Conservation (phyloP, 1,140 invertebrate genomes). For the Spodoptera frugiperda region DNA sequence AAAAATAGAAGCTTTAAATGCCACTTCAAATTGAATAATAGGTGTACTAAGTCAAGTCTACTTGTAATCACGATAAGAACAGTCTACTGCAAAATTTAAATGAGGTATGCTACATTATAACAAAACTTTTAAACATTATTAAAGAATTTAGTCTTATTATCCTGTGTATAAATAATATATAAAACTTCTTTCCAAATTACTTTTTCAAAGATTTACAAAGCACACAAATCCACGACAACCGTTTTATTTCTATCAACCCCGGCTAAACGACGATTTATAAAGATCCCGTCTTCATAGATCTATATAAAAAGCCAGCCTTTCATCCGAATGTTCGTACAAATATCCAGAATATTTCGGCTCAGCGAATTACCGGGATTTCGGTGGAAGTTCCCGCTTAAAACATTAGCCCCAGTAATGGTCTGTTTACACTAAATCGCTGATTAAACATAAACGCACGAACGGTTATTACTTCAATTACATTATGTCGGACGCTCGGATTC, state of each 20-base stretch:
- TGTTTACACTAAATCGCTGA: slow-evolving; percentile 34
- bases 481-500: slow-evolving; percentile 6
- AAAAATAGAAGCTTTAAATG: background rate
- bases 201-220: background rate
- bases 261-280: background rate
- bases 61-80: too few relatives aligned
- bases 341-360: background rate
- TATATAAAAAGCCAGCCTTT: background rate
- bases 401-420: slow-evolving; percentile 15
- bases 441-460: slow-evolving; percentile 18
- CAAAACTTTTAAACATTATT: too few relatives aligned
- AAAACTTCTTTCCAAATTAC: too few relatives aligned
- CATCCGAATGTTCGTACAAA: slow-evolving; percentile 19
- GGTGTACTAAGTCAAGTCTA: too few relatives aligned
- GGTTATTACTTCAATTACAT: slow-evolving; percentile 36
- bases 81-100: too few relatives aligned
- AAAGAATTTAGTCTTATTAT: too few relatives aligned
- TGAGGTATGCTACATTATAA: too few relatives aligned
- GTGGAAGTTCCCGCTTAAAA: slow-evolving; percentile 23
- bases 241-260: background rate
- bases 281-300: background rate
- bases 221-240: slow-evolving; percentile 11
- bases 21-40: too few relatives aligned
- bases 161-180: too few relatives aligned
- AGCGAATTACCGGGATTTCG: slow-evolving; percentile 1